Base-by-base conservation (phyloP, 2,888 invertebrate genomes). In the Lochmaea capreae region DNA sequence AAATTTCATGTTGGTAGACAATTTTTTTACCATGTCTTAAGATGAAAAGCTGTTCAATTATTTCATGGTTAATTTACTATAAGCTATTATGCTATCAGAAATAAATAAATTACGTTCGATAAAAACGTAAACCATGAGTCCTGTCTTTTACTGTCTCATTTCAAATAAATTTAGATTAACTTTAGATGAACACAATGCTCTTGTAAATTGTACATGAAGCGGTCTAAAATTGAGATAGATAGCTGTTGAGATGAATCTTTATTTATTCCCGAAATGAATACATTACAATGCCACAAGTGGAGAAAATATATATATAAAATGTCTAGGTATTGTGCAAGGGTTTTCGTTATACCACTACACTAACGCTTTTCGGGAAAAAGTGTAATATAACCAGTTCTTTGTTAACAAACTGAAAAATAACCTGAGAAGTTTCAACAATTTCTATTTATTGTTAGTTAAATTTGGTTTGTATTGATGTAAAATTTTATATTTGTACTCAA, bases 221-320 rank as follows among this genome's bases (percentile, higher is more conserved):
- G 57, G 12, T 22, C 18, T 22, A 57, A 57, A 57, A 57, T 57
- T 57, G 57, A 57, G 57, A 57, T 57, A 22, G 12, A 57, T 57
- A 59, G 59, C 33, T 33, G 26, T 4, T 33, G 14, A 59, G 33
- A 59, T 59, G 22, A 59, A 59, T 59, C 59, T 59, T 33, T 59
- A 52, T 52, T 52, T 52, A 59, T 59, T 14, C 59, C 59, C n/a
- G 26, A 33, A 59, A 59, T 26, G 33, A 57, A 57, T 57, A 57
- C 22, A 57, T 57, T 57, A 57, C 57, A 57, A 57, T 18, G 33
- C 33, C 33, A 33, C 59, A 59, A 59, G 59, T 59, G 59, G 33
- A 14, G 26, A 33, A 26, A 26, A 26, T 14, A 59, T 22, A 58
- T 2, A 49, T 43, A 49, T 12, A 49, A 49, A 49, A 49, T 49